Evolutionary conservation across 2,888 invertebrate species (phyloP).

Genomic region (Drosophila testacea): DNA sequence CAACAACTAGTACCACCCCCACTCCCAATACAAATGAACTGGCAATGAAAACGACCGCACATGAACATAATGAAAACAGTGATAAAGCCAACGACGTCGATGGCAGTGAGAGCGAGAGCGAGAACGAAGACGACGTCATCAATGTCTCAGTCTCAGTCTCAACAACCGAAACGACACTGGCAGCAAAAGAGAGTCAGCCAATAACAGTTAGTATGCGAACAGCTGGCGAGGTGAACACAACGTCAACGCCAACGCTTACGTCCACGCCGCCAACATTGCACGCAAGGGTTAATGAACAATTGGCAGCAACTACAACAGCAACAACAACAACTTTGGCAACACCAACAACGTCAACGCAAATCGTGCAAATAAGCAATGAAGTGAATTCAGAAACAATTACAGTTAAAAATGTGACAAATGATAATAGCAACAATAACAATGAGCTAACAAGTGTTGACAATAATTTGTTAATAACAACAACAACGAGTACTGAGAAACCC

Average conservation of each 20-base stretch:
- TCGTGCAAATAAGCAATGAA: conserved; percentile 79
- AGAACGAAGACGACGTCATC: conserved; percentile 35
- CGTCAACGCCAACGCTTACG: conserved; percentile 25
- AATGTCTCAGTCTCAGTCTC: conserved; percentile 40
- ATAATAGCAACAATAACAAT: conserved; percentile 22
- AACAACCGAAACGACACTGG: conserved; percentile 40
- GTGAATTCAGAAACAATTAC: conserved; percentile 69
- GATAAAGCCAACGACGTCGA: conserved; percentile 51
- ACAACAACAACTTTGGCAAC: conserved; percentile 45
- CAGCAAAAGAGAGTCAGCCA: conserved; percentile 53
- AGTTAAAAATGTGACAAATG: conserved; percentile 48
- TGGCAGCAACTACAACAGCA: conserved; percentile 45
- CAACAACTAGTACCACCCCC: conserved; percentile 41
- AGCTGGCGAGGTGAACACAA: conserved; percentile 69
- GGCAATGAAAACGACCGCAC: conserved; percentile 62
- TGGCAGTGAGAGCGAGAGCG: conserved; percentile 22
- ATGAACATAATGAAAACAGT: conserved; percentile 55
- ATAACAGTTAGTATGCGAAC: conserved; percentile 77
- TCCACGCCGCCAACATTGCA: conserved; percentile 37
- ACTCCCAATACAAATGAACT: conserved; percentile 42
- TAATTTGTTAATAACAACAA: conserved; percentile 46
- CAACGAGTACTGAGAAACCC: conserved; percentile 17
- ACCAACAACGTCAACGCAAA: conserved; percentile 66
- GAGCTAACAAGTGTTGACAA: conserved; percentile 37
- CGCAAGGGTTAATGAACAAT: conserved; percentile 47